A percentile compares a stretch with the other conserved stretches of the same genome.
These are phyloP conservation scores for Saiga tatarica DNA, from an alignment of 2,113 vertebrate genomes.

Conservation along the genomic window DNA sequence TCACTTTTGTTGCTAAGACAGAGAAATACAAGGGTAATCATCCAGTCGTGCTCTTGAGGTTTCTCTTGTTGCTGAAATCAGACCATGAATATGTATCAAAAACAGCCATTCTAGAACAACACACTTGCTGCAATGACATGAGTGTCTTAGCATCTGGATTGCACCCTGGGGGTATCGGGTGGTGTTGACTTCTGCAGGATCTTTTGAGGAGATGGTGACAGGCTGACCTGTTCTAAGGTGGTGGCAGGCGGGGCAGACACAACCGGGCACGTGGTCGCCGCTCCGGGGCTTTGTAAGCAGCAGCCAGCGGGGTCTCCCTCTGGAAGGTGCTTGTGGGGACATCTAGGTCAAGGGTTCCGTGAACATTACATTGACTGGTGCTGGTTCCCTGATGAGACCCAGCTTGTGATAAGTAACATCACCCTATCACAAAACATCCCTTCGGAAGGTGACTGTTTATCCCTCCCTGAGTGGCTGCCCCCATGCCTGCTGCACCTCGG, in stretches of 20 bases:
- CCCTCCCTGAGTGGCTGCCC: background rate
- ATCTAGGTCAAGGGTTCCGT: background rate
- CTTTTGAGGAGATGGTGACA: too few species aligned
- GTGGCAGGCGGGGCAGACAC: background rate
- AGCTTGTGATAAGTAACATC: background rate
- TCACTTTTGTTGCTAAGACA: background rate
- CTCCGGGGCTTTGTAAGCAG: background rate
- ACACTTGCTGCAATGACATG: background rate
- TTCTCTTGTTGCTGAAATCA: background rate
- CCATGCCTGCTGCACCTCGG: background rate
- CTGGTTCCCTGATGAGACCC: background rate
- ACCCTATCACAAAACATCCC: background rate
- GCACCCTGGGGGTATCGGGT: background rate
- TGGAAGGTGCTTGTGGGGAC: background rate
- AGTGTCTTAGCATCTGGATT: too few species aligned
- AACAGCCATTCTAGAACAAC: background rate
- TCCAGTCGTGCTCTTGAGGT: background rate
- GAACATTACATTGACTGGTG: background rate
- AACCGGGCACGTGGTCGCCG: fast-evolving
- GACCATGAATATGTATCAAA: background rate
- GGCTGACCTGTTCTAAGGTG: fast-evolving
- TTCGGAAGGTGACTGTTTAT: background rate
- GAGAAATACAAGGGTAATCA: background rate
- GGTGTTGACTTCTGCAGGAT: background rate
- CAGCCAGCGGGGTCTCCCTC: background rate